phyloP scores from a whole-genome alignment of 2,888 invertebrate genomes.

The Suillia variegata region DNA sequence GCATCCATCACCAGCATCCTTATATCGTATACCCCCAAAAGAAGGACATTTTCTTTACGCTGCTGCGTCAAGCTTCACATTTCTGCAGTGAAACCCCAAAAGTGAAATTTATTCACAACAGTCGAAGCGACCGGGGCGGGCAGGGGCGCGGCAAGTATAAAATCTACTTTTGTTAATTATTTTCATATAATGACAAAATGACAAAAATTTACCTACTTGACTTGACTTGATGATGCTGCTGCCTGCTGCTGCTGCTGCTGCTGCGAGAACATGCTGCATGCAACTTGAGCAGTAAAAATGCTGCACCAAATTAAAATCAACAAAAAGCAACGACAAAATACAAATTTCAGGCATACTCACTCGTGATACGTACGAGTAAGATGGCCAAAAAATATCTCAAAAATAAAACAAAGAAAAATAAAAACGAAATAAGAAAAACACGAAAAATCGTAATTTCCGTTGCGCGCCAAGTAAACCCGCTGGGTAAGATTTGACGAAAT shows the following conservation, averaged over 20 bases:
- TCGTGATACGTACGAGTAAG: too few species aligned
- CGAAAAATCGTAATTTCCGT: neutral
- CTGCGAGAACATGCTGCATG: neutral
- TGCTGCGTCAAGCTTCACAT: neutral
- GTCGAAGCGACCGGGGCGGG: neutral
- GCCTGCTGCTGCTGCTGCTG: too few species aligned
- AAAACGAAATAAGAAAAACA: neutral
- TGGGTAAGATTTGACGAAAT: neutral
- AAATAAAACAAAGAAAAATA: neutral
- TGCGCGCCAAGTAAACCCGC: neutral
- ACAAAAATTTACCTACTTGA: neutral
- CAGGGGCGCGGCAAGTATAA: neutral
- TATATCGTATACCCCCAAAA: too few species aligned
- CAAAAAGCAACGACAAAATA: neutral
- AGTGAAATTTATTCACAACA: neutral
- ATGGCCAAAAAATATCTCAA: neutral
- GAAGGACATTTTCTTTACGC: neutral
- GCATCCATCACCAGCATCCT: too few species aligned
- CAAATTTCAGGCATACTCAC: too few species aligned
- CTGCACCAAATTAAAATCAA: neutral
- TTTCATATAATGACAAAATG: neutral
- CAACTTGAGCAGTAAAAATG: neutral
- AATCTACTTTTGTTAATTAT: constrained; percentile 3
- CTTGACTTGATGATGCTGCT: too few species aligned
- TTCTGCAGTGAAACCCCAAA: neutral